Evolutionary conservation across 2,113 vertebrate genomes (phyloP).

Genomic region (Ptilorrhoa leucosticta): DNA sequence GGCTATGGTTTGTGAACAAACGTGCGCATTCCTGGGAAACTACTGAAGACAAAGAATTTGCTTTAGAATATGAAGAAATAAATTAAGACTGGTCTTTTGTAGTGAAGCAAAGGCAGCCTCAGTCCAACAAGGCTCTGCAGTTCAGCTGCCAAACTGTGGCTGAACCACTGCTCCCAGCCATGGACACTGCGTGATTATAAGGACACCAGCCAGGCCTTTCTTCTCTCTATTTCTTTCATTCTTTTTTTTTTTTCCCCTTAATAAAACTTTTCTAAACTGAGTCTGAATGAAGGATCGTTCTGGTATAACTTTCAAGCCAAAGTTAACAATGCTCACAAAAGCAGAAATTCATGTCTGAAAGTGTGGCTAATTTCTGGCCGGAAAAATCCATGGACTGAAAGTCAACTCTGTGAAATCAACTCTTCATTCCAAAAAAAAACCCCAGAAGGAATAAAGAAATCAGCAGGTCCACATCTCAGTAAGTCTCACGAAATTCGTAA

Average conservation of each 20-base stretch:
- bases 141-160: neutral
- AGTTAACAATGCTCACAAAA: neutral
- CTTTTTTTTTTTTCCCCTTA: neutral
- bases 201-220: constrained; percentile 1
- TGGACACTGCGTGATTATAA: neutral
- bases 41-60: neutral
- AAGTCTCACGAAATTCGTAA: neutral
- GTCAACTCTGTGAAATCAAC: neutral
- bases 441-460: neutral
- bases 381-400: neutral
- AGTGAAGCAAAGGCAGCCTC: neutral
- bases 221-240: neutral
- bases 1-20: constrained; percentile 35
- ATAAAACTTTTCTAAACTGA: neutral
- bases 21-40: neutral
- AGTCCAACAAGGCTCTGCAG: neutral
- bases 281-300: neutral
- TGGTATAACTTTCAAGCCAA: neutral
- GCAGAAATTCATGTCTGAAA: neutral
- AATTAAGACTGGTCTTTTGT: neutral
- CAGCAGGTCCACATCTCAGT: neutral
- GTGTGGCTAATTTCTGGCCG: neutral
- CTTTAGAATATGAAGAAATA: constrained; percentile 21
- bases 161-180: neutral
- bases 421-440: neutral